Percentiles rank a stretch among this genome's conserved stretches.
These are phyloP conservation scores for Florisuga fusca DNA, from an alignment of 2,797 vertebrate genomes.

Conservation along the genomic window DNA sequence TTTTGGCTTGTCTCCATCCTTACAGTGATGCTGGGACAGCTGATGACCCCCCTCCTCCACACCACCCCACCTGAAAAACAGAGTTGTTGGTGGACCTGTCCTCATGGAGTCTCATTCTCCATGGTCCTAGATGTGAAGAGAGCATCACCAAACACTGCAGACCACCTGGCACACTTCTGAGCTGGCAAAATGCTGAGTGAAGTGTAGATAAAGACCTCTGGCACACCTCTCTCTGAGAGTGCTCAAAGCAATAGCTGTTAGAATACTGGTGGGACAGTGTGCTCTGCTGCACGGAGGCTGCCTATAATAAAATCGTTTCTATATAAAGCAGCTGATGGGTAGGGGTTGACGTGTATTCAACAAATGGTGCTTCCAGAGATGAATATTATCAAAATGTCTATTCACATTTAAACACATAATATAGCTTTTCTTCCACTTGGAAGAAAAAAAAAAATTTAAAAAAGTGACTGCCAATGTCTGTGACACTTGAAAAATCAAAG, in stretches of 20 bases:
- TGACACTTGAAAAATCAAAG: conserved; percentile 41
- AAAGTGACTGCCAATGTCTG: neutral
- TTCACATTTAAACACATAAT: neutral
- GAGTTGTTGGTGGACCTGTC: neutral
- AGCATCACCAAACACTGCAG: conserved; percentile 9
- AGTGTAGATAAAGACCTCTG: conserved; percentile 14
- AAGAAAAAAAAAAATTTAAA: neutral
- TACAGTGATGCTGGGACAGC: rapidly evolving
- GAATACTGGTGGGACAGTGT: rapidly evolving
- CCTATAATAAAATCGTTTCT: conserved; percentile 29
- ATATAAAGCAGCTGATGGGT: neutral
- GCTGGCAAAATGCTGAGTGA: neutral
- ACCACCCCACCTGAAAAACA: neutral
- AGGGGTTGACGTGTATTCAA: neutral
- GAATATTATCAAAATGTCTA: conserved; percentile 18
- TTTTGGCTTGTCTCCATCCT: neutral
- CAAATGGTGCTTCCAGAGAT: neutral
- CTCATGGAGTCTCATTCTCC: neutral
- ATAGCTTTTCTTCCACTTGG: neutral
- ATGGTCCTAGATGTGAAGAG: neutral
- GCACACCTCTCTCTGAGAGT: rapidly evolving
- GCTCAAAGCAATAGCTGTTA: rapidly evolving
- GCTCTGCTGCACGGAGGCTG: neutral
- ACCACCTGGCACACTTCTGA: neutral
- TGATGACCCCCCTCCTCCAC: neutral